Percentiles rank a stretch among this genome's conserved stretches.
phyloP scores from a whole-genome alignment of 1,140 invertebrate species.

The Pachypsylla venusta region DNA sequence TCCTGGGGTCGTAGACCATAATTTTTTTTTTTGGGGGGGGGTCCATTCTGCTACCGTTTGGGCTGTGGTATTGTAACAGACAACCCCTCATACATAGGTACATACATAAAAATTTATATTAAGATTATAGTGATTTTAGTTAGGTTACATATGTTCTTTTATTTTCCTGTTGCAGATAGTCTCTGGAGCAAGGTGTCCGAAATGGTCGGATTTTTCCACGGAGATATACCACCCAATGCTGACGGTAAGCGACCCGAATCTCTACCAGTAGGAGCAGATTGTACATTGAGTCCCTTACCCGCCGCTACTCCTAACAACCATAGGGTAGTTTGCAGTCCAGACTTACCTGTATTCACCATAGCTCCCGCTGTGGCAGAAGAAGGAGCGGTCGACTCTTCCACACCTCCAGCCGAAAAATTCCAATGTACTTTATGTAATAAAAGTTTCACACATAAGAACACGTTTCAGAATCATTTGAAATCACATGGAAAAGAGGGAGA shows the following conservation, averaged over 20 bases:
- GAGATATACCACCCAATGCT: conserved; percentile 20
- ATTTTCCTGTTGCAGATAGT: conserved; percentile 24
- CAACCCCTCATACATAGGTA: too few species aligned
- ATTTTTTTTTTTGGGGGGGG: too few species aligned
- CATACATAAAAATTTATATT: too few species aligned
- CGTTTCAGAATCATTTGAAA: conserved; percentile 41
- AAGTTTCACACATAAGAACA: conserved; percentile 39
- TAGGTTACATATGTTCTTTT: neutral
- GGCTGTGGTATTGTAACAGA: too few species aligned
- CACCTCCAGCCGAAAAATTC: conserved; percentile 26
- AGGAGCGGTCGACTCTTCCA: conserved; percentile 13
- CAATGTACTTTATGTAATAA: conserved; percentile 43
- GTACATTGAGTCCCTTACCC: conserved; percentile 23
- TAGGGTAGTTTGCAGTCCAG: conserved; percentile 28
- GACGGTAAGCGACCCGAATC: conserved; percentile 21
- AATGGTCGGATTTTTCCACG: conserved; percentile 29
- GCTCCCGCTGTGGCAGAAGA: conserved; percentile 11
- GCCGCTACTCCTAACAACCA: conserved; percentile 17
- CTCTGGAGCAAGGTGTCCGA: conserved; percentile 30
- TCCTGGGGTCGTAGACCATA: too few species aligned
- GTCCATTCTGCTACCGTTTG: too few species aligned
- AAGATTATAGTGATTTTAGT: too few species aligned
- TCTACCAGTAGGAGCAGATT: conserved; percentile 25
- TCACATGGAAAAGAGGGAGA: conserved; percentile 38
- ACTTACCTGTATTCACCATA: conserved; percentile 25